Conservation (phyloP, 1,140 invertebrate species). For the Penaeus vannamei region DNA sequence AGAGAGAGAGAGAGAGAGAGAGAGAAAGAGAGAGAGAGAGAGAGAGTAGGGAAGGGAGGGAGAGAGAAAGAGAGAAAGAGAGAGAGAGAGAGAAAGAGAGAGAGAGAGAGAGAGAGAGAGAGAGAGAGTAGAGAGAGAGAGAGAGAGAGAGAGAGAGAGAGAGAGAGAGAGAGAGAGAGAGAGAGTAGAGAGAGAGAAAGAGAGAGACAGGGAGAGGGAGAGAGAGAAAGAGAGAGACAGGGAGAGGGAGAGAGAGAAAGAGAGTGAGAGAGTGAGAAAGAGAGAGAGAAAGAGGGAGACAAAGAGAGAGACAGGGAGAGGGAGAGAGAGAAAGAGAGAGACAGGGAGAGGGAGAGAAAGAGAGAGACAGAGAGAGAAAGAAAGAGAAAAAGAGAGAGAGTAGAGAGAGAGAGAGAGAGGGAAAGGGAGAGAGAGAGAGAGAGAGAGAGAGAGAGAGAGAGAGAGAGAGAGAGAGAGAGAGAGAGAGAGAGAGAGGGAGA, state of each 20-base stretch:
- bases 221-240: neutral
- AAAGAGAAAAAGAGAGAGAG: no score
- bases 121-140: no score
- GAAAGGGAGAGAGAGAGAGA: neutral
- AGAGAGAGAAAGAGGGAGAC: neutral
- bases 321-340: constrained; percentile 32
- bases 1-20: constrained; percentile 17
- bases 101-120: neutral
- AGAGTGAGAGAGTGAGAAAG: neutral
- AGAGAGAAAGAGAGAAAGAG: neutral
- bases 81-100: neutral
- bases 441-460: no score
- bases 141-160: no score
- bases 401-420: neutral
- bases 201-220: neutral
- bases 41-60: neutral
- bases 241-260: neutral
- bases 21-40: neutral
- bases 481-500: neutral
- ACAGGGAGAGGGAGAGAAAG: constrained; percentile 21
- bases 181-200: neutral
- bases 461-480: neutral
- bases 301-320: constrained; percentile 1
- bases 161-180: neutral
- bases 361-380: neutral